phyloP scores from a whole-genome alignment of 2,888 invertebrate species.

The Aleiodes leptofemur region DNA sequence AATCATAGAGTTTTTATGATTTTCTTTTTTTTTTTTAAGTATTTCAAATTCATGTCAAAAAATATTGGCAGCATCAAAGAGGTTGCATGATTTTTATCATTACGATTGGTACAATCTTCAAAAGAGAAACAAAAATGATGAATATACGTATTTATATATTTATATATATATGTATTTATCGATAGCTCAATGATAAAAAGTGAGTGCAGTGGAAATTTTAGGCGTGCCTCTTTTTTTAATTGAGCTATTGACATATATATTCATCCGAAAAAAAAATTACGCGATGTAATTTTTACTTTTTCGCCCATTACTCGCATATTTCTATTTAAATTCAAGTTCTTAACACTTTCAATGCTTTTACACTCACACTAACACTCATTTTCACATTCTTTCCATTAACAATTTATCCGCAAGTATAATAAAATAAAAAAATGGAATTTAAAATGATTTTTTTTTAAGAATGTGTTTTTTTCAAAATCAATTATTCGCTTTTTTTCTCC shows the following conservation, averaged over 20 bases:
- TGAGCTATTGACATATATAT: constrained; percentile 20
- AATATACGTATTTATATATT: constrained; percentile 1
- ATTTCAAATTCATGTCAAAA: constrained; percentile 44
- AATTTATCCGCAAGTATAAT: background rate
- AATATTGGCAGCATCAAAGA: constrained; percentile 62
- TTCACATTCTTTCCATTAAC: constrained; percentile 10
- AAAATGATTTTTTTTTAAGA: too few species aligned
- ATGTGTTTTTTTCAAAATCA: too few species aligned
- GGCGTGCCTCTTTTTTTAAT: background rate
- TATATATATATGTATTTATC: background rate
- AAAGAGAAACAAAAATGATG: background rate
- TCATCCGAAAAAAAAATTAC: constrained; percentile 60
- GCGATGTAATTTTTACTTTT: constrained; percentile 56
- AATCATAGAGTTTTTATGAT: constrained; percentile 37
- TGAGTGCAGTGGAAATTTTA: too few species aligned
- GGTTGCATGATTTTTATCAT: constrained; percentile 47
- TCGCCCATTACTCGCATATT: constrained; percentile 43
- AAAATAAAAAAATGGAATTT: too few species aligned
- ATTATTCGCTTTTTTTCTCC: too few species aligned
- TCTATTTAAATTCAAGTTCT: too few species aligned
- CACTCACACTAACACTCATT: constrained; percentile 47
- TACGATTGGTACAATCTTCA: background rate
- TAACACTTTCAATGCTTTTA: constrained; percentile 43
- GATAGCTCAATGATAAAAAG: background rate
- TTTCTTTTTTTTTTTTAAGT: constrained; percentile 26